Evolutionary conservation across 2,888 invertebrate species (phyloP).

Genomic region (Hemithea aestivaria): DNA sequence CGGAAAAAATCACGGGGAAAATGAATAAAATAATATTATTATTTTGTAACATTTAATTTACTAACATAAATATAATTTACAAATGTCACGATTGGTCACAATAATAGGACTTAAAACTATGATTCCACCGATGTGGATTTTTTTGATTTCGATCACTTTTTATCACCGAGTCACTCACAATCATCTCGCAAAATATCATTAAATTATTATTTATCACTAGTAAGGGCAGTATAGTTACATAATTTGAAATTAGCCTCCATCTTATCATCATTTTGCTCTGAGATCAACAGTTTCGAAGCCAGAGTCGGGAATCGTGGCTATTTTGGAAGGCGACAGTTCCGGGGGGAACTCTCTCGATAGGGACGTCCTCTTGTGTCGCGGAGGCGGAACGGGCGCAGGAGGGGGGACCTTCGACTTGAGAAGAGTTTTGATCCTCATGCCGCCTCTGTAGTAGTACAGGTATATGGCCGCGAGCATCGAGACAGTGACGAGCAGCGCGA

Average conservation of each 20-base stretch:
- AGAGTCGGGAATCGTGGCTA: slow-evolving; percentile 56
- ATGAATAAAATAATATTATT: no score
- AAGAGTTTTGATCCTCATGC: slow-evolving; percentile 82
- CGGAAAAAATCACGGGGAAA: no score
- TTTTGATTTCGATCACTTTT: slow-evolving; percentile 23
- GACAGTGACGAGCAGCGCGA: slow-evolving; percentile 83
- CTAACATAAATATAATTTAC: slow-evolving; percentile 64
- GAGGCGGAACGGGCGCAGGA: slow-evolving; percentile 65
- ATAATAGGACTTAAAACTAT: slow-evolving; percentile 29
- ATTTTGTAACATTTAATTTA: slow-evolving; percentile 53
- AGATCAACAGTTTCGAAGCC: slow-evolving; percentile 74
- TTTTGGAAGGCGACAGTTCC: slow-evolving; percentile 56
- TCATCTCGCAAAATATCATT: slow-evolving; percentile 15
- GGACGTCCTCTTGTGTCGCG: slow-evolving; percentile 62
- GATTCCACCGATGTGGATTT: slow-evolving; percentile 21
- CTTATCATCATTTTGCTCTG: slow-evolving; percentile 46
- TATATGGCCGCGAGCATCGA: slow-evolving; percentile 83
- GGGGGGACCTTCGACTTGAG: slow-evolving; percentile 67
- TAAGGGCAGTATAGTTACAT: slow-evolving; percentile 24
- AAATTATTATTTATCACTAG: slow-evolving; percentile 33
- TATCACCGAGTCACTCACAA: slow-evolving; percentile 32
- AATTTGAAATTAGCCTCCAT: slow-evolving; percentile 19
- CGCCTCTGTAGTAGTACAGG: slow-evolving; percentile 87
- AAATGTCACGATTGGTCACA: slow-evolving; percentile 29
- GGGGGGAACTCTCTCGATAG: slow-evolving; percentile 62